A percentile compares a stretch with the other conserved stretches of the same genome.
These are phyloP conservation scores for Triplophysa dalaica DNA, from an alignment of 2,113 vertebrate species.

Conservation along the genomic window DNA sequence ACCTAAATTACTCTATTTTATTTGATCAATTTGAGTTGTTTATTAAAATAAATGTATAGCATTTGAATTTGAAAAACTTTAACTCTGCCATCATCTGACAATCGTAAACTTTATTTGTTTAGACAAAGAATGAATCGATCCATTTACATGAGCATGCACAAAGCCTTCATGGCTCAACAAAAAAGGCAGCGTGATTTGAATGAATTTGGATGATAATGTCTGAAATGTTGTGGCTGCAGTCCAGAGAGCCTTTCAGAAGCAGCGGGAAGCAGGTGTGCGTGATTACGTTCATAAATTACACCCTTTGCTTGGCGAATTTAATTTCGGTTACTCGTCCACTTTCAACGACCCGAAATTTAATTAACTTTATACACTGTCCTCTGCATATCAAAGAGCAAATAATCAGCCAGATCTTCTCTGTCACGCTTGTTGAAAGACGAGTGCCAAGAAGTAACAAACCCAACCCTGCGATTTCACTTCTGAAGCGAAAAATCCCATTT, in stretches of 20 bases:
- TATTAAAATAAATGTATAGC: too few species aligned
- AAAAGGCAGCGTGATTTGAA: neutral
- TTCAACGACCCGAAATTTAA: conserved; percentile 33
- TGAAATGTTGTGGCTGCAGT: neutral
- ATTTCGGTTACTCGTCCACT: conserved; percentile 36
- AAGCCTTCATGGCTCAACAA: neutral
- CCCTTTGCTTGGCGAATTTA: conserved; percentile 29
- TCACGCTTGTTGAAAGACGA: conserved; percentile 11
- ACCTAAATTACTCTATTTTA: too few species aligned
- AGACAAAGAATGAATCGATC: neutral
- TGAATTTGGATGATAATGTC: neutral
- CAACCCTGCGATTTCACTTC: neutral
- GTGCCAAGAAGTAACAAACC: conserved; percentile 20
- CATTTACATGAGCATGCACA: neutral
- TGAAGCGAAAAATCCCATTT: neutral
- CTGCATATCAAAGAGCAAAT: conserved; percentile 29
- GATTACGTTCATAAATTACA: conserved; percentile 37
- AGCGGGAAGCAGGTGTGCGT: conserved; percentile 29
- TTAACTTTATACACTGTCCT: conserved; percentile 29
- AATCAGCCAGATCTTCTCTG: conserved; percentile 10
- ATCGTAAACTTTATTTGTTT: neutral
- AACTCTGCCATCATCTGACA: neutral
- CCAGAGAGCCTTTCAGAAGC: conserved; percentile 25
- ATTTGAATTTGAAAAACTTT: too few species aligned
- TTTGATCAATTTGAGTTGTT: too few species aligned